These are phyloP conservation scores for Acanthosepion esculentum DNA, from an alignment of 2,888 invertebrate species.

Conservation along the genomic window DNA sequence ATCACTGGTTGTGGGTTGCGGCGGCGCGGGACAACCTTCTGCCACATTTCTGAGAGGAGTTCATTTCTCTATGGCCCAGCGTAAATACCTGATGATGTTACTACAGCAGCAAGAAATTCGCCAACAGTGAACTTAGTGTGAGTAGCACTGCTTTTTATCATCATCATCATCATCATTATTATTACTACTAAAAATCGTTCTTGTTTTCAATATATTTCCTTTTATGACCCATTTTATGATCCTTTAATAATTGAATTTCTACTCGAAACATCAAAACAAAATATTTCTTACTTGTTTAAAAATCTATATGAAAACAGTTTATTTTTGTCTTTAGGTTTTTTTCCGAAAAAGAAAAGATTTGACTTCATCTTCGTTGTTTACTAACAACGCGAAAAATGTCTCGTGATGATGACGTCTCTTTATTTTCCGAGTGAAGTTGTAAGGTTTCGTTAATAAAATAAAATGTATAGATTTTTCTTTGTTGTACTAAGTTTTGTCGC, in stretches of 20 bases:
- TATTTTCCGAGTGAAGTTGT: neutral
- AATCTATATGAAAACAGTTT: neutral
- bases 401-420: neutral
- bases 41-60: neutral
- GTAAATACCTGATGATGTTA: conserved; percentile 33
- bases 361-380: neutral
- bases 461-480: neutral
- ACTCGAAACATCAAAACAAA: no score
- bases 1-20: neutral
- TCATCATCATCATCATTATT: neutral
- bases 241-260: no score
- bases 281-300: no score
- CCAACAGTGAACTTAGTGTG: neutral
- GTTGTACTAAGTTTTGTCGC: neutral
- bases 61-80: neutral
- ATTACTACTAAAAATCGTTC: no score
- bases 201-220: neutral
- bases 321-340: neutral
- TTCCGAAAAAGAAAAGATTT: neutral
- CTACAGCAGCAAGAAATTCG: neutral
- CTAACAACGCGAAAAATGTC: neutral
- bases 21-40: neutral
- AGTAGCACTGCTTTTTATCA: neutral
- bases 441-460: neutral
- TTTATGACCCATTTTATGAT: neutral